Base-by-base conservation (phyloP, 1,140 invertebrate genomes). In the Drosophila navojoa region DNA sequence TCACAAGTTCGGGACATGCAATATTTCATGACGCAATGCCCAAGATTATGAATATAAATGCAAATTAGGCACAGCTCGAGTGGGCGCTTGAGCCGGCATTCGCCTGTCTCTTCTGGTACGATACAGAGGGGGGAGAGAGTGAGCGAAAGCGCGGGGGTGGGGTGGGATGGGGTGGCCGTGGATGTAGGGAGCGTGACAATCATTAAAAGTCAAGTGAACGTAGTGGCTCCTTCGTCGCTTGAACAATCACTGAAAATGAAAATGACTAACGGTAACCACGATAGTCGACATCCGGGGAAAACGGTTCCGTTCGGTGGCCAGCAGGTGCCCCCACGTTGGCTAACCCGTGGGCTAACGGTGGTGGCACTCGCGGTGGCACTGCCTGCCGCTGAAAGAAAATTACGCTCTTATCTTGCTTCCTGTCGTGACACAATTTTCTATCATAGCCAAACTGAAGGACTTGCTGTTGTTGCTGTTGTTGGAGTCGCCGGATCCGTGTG, bases 401-500 rank as follows among this genome's bases (percentile, higher is more conserved):
- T 91, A 90, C 87, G 86, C 77, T 90, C 90, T 91, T 91, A 91
- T 91, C 90, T 91, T 62, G 84, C 81, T 91, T 91, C 90, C 90
- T 91, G 90, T 91, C 90, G 90, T 91, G 90, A 90, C 84, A 90
- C 77, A 89, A 91, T 91, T 90, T 90, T 90, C 82, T 91, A 90
- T 90, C 79, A 90, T 90, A 91, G 75, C 68, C 64, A 52, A 86
- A 35, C 71, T 73, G 69, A 68, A 77, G 72, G 73, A 69, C 55
- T 71, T 50, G 53, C 6, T 59, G 45, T 27, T 57, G 64, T 54
- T 40, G 27, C 7, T 59, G 45, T 27, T 61, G 64, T 54, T 40
- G 27, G 27, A 16, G 9, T 50, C 19, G 5, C 35, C 13, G 35
- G 44, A 58, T 40, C 27, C 40, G 49, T 47, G 62, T 81, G 67